Evolutionary conservation across 2,113 vertebrate genomes (phyloP), one percentile per base, ranked within the genome.

Genomic region (Nanorana parkeri): DNA sequence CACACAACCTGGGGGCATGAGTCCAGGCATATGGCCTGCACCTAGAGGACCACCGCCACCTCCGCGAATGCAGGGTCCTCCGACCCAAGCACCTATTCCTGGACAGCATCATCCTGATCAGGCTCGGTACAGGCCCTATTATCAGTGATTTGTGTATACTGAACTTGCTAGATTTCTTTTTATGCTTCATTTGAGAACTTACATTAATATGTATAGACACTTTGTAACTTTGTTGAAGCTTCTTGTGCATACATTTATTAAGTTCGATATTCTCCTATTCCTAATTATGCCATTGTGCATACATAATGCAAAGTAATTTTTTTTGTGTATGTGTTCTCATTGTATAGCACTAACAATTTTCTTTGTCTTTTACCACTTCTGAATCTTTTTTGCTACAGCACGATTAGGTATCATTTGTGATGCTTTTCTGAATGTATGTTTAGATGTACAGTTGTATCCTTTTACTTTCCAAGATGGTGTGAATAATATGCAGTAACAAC

Each of bases 21-120:
- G 98, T 87, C 98, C 98, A 28, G 96, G 97, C 65, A 96, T 99
- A 85, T 99, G 98, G 98, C 96, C 98, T 0, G 96, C 96, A 85
- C 96, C 98, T 0, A 93, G 98, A 87, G 98, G 98, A 47, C 97
- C 97, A 0, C 94, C 93, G 0, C 97, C 96, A 0, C 97, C 97
- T 74, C 97, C 97, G 11, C 91, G 96, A 82, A 97, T 99, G 96
- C 98, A 98, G 87, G 97, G 96, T 21, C 98, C 97, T 41, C 97
- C 97, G 76, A 94, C 96, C 72, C 96, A 97, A 88, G 95, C 95
- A 87, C 96, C 96, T 17, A 96, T 98, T 91, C 95, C 97, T 52
- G 98, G 96, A 90, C 97, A 96, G 0, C 97, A 98, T 89, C 97
- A 98, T 88, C 97, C 97, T 3, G 97, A 99, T 87, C 97, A 99